Base-by-base conservation (phyloP, 2,888 invertebrate species). In the Acronicta psi region DNA sequence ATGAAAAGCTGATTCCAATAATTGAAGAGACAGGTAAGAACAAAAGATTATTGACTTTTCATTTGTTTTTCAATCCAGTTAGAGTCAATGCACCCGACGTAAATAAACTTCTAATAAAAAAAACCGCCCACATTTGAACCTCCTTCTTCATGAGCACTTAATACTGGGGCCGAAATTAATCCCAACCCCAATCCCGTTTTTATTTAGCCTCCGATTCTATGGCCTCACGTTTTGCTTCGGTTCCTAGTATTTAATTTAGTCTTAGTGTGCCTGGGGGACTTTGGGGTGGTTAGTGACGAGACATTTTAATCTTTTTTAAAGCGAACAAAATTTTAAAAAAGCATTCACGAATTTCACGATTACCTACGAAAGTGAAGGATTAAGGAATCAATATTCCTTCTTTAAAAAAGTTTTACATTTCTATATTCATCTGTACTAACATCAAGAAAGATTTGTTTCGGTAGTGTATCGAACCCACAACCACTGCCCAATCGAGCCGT, bases 201-300 rank as follows among this genome's bases (percentile, higher is more conserved):
- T 53, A 23, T 9, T 66, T 54, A 40, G 18, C 34, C 18, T 16
- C 42, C 37, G 36, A 14, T 23, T 14, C 25, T 38, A 29, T 23
- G 23, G 17, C 31, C 31, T 50, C 57, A 46, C 45, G 53, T 59
- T 63, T 45, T 20, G 25, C 59, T 31, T 59, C 47, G 34, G 25
- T 53, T 59, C 38, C 46, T 64, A 49, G 37, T 53, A 66, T 61
- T 54, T 64, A 55, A 64, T 71, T 55, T 58, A 64, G 43, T 55
- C 8, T 64, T 55, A 71, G 29, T 51, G 52, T 38, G 7, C 70
- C 45, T 38, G 18, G 2, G 64, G 54, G 73, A 16, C 17, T 31
- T 65, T 29, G 11, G 11, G 11, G 11, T 3, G 29, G 29, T 11
- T 72, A 58, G 18, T 6, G 16, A 34, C 31, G 38, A 45, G 37